Base-by-base conservation (phyloP, 2,797 vertebrate species). In the Alca torda region DNA sequence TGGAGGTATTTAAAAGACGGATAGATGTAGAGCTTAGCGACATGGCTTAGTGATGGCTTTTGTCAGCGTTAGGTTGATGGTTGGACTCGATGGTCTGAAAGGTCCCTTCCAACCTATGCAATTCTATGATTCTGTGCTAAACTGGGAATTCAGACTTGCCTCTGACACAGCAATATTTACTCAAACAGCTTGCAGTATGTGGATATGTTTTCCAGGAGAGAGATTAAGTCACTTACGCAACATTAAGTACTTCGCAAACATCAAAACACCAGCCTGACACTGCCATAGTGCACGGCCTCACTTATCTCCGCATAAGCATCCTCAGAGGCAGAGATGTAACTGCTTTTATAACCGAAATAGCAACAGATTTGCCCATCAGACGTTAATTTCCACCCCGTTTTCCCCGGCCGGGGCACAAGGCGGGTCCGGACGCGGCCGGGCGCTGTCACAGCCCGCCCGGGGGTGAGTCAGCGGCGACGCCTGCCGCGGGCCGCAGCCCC, bases 241-340 rank as follows among this genome's bases (percentile, higher is more conserved):
- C 7, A 35, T 9, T 21, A 50, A 54, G 26, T 10, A 16, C 20
- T 43, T 6, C 1, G 14, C 14, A 48, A 59, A 54, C 59, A 25
- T 1, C 2, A n/a, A 43, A 59, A 54, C 59, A 25, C 1, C 2
- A n/a, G 43, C 6, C 24, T 37, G 50, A 20, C 13, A 1, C 54
- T 31, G 54, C 79, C 13, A 2, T 4, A 15, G 30, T 8, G 9
- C 56, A 10, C 1, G 13, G 45, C 70, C 54, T 83, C 43, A 2
- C 43, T 61, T 8, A 30, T 3, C 61, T 28, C 45, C 20, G 21
- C 5, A 2, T 33, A 64, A 35, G 53, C 51, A 35, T 18, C 59
- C 37, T 37, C 37, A 28, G 14, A 19, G 8, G 21, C 30, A 61
- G 53, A 16, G 57, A 4, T 30, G 4, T 10, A 35, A 50, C 51